phyloP scores from a whole-genome alignment of 2,113 vertebrate species.

The Silurus meridionalis region DNA sequence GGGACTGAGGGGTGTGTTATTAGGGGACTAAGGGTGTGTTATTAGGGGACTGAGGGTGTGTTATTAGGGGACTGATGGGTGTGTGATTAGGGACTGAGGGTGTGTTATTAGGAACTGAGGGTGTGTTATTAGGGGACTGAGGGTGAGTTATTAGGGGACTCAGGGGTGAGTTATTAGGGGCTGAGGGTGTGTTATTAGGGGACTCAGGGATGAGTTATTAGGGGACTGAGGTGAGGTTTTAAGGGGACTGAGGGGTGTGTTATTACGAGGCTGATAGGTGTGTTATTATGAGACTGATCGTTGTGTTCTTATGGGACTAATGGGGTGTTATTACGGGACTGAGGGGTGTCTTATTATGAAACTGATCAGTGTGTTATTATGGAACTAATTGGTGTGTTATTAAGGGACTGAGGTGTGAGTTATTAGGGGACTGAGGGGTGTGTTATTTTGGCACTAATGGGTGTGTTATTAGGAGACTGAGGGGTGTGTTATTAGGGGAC shows the following conservation, averaged over 20 bases:
- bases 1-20: neutral
- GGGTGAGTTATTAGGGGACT: too few relatives aligned
- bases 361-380: too few relatives aligned
- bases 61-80: neutral
- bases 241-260: neutral
- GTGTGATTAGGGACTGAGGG: neutral
- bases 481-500: neutral
- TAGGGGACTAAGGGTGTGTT: neutral
- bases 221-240: neutral
- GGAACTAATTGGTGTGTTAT: too few relatives aligned
- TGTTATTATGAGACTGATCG: neutral
- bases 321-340: too few relatives aligned
- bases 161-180: neutral
- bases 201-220: neutral
- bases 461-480: too few relatives aligned
- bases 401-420: neutral
- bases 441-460: neutral
- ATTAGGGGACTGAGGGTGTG: too few relatives aligned
- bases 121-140: too few relatives aligned
- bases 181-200: neutral
- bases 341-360: too few relatives aligned
- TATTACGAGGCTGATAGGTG: neutral
- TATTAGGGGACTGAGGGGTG: neutral
- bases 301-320: neutral
- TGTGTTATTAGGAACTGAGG: neutral